These are phyloP conservation scores for Siphamia tubifer DNA, from an alignment of 2,113 vertebrate genomes.

Conservation along the genomic window DNA sequence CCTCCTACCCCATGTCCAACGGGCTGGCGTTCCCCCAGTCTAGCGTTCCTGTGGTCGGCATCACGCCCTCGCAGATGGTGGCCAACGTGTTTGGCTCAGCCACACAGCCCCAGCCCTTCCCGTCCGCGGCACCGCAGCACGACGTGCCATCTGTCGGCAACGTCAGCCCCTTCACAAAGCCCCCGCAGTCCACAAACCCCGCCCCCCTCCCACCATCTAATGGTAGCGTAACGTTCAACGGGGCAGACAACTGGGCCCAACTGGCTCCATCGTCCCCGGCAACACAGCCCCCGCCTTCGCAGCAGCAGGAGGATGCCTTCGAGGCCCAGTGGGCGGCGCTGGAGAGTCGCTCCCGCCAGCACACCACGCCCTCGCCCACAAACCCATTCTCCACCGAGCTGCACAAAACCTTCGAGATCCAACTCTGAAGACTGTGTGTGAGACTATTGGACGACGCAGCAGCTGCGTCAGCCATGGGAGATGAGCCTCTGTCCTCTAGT, in stretches of 20 bases:
- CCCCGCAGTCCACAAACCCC: constrained; percentile 54
- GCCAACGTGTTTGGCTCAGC: constrained; percentile 94
- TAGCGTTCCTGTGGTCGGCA: constrained; percentile 91
- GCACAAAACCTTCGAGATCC: constrained; percentile 99
- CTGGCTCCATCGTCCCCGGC: constrained; percentile 47
- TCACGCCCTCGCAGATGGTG: constrained; percentile 98
- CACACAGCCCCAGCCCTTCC: constrained; percentile 81
- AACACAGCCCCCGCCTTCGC: constrained; percentile 30
- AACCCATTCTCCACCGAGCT: constrained; percentile 98
- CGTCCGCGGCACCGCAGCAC: constrained; percentile 43
- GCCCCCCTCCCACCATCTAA: constrained; percentile 76
- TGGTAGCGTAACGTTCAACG: constrained; percentile 88
- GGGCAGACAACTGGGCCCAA: constrained; percentile 82
- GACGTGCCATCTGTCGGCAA: constrained; percentile 17
- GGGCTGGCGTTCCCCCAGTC: constrained; percentile 87
- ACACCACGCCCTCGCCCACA: constrained; percentile 93
- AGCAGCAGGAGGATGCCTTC: constrained; percentile 86
- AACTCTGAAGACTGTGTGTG: constrained; percentile 83
- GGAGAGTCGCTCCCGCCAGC: constrained; percentile 90
- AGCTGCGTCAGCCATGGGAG: constrained; percentile 22
- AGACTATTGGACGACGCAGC: constrained; percentile 10
- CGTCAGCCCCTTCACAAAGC: constrained; percentile 84
- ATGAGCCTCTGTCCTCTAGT: constrained; percentile 18
- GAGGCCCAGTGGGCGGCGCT: constrained; percentile 97
- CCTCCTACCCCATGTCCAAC: constrained; percentile 86